Conservation (phyloP, 2,888 invertebrate species). For the Lutraria lutraria region DNA sequence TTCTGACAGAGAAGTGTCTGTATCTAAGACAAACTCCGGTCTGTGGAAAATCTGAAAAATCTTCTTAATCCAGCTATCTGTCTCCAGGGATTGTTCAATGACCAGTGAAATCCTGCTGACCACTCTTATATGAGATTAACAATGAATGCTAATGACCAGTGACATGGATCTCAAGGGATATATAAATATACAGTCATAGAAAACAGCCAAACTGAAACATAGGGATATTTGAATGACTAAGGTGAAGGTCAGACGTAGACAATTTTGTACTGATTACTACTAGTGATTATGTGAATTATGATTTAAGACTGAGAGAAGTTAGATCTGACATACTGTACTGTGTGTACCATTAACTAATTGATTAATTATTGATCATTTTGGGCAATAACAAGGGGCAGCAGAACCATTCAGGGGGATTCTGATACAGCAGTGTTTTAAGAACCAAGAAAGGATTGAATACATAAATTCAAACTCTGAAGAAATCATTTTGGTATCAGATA, state of each 20-base stretch:
- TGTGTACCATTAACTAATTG: not conserved
- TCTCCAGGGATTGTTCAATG: slow-evolving; percentile 14
- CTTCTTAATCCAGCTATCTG: slow-evolving; percentile 43
- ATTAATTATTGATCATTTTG: not conserved
- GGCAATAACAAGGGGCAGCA: not conserved
- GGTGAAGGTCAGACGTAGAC: not conserved
- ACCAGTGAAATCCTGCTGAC: slow-evolving; percentile 25
- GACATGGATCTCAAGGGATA: slow-evolving; percentile 15
- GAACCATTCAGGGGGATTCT: too few species aligned
- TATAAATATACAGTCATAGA: not conserved
- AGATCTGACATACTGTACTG: not conserved
- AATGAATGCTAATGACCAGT: slow-evolving; percentile 48
- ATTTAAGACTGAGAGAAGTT: not conserved
- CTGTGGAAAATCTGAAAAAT: slow-evolving; percentile 10
- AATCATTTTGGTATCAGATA: too few species aligned
- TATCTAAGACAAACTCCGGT: not conserved
- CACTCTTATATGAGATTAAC: slow-evolving; percentile 25
- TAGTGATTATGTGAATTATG: not conserved
- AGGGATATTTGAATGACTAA: not conserved
- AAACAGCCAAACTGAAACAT: not conserved
- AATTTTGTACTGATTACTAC: not conserved
- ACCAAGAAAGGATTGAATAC: too few species aligned
- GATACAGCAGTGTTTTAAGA: too few species aligned
- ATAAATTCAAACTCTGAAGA: too few species aligned
- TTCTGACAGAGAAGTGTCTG: not conserved